Base-by-base conservation (phyloP, 2,888 invertebrate genomes). In the Idaea dimidiata region DNA sequence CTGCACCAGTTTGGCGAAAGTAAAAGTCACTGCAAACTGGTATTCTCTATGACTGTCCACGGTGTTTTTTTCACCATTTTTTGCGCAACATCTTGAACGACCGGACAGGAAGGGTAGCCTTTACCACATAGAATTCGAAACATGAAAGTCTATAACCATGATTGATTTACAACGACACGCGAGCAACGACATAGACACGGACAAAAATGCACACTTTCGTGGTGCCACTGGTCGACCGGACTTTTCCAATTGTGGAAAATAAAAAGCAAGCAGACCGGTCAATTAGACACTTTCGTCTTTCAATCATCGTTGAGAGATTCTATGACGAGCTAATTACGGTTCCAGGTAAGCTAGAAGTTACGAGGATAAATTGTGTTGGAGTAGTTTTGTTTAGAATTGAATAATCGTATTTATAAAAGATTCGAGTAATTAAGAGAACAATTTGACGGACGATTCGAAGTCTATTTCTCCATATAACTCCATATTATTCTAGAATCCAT, bases 1-100 rank as follows among this genome's bases (percentile, higher is more conserved):
- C 63, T 82, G 83, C 81, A 82, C 86, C 77, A 87, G 82, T 89
- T 89, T 74, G 87, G 87, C 87, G 89, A 91, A 92, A 91, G 91
- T 91, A 87, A 89, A 87, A 87, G 86, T 84, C 69, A 76, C 66
- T 58, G 62, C 59, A 65, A 65, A 72, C 76, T 77, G 73, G 76
- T 78, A 73, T 74, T 77, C 73, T 63, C 62, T 58, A 65, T 63
- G 62, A 24, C 3, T 24, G 70, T 69, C 63, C 60, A 71, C 60
- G 59, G 59, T 43, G 17, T 59, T 69, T 63, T 59, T 63, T 61
- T 58, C 16, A 61, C 54, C 57, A 24, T 61, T 68, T 67, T 71
- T 72, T 66, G 66, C 64, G 69, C 65, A 69, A 72, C 33, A 63
- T 68, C 43, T 62, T 56, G 17, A 43, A 60, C 62, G 33, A 33